phyloP scores from a whole-genome alignment of 2,113 vertebrate genomes.

The Calyptommatus sinebrachiatus region DNA sequence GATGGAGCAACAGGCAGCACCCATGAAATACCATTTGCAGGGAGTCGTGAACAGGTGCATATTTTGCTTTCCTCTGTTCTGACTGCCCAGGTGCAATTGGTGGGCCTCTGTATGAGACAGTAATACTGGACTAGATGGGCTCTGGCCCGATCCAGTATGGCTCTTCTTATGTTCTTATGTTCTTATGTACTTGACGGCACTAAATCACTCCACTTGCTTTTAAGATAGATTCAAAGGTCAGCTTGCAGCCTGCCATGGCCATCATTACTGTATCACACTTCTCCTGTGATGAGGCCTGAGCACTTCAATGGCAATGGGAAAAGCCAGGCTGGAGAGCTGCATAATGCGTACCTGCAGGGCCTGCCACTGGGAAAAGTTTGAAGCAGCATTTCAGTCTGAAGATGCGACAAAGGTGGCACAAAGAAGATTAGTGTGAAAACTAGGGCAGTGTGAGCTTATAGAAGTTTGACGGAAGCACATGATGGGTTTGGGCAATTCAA shows the following conservation, averaged over 20 bases:
- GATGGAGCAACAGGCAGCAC: too few species aligned
- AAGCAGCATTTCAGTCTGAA: not conserved
- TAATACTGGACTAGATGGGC: too few species aligned
- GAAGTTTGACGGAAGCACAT: not conserved
- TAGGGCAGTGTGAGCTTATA: not conserved
- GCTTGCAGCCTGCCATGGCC: slow-evolving; percentile 37
- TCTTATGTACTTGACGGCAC: not conserved
- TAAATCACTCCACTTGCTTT: slow-evolving; percentile 42
- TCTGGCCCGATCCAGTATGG: too few species aligned
- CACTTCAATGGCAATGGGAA: not conserved
- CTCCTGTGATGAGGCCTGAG: slow-evolving; percentile 24
- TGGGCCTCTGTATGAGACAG: too few species aligned
- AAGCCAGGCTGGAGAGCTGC: slow-evolving; percentile 22
- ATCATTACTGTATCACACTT: slow-evolving; percentile 2
- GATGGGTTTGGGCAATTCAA: not conserved
- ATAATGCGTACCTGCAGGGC: not conserved
- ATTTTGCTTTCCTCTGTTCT: too few species aligned
- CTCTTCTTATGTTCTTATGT: too few species aligned
- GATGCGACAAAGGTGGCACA: not conserved
- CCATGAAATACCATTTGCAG: too few species aligned
- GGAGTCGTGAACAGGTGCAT: too few species aligned
- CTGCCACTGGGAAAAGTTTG: not conserved
- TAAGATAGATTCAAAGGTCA: slow-evolving; percentile 43
- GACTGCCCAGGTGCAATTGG: too few species aligned
- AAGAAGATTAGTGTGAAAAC: slow-evolving; percentile 13